Evolutionary conservation across 2,888 invertebrate species (phyloP), one percentile per base, ranked within the genome.

Genomic region (Rhagonycha fulva): DNA sequence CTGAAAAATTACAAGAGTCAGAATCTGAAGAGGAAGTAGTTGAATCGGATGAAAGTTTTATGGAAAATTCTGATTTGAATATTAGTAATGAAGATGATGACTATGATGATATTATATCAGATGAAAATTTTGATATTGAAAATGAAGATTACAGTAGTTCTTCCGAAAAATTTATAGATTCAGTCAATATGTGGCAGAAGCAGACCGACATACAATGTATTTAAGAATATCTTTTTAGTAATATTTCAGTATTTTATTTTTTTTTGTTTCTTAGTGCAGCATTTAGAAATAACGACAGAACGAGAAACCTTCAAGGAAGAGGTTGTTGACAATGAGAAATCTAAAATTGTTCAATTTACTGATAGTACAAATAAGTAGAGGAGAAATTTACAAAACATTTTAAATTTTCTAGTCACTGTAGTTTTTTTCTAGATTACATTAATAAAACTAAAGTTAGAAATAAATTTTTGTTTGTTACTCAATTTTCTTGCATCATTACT

Each of bases 391-490:
- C 5, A 23, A 62, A 23, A 23, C 24, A 12, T 66, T 66, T 72
- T 23, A 72, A 71, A 24, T 19, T 71, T 28, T 71, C 71, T 72
- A 72, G 71, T 72, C 71, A 72, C 5, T 66, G 66, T 72, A 63
- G 32, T 47, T 14, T 66, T 14, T 30, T 24, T 66, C 66, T 63
- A 30, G 23, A 70, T 26, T 62, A 61, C 7, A 10, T 30, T 66
- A 24, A 66, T 66, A 24, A 66, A 66, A 66, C 5, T 66, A 66
- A 66, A 24, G 9, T 24, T 66, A 14, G 2, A 66, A 14, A 14
- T 2, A 9, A 24, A 5, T 1, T 11, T 66, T 24, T n/a, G 7
- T 24, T 19, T 47, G 12, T 10, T 19, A 19, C 2, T 61, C 61
- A 14, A 10, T 61, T 61, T 14, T 61, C 61, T 9, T 12, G 14